Conservation (phyloP, 2,113 vertebrate species). For the Xiphophorus hellerii region DNA sequence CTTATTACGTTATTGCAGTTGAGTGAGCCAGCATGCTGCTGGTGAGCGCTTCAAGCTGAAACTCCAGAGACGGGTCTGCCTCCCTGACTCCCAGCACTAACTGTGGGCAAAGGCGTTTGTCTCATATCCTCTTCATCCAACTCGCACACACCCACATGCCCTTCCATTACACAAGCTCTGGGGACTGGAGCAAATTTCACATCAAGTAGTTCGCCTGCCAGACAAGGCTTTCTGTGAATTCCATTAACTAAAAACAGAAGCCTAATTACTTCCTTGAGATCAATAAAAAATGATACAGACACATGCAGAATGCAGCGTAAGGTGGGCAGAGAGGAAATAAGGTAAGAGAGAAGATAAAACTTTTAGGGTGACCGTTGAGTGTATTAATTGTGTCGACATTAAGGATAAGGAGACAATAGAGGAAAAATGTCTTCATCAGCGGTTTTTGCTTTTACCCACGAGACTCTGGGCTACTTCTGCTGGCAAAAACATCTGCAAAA, state of each 20-base stretch:
- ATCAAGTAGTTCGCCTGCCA: slow-evolving; percentile 34
- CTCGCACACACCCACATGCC: slow-evolving; percentile 25
- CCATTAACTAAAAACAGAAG: slow-evolving; percentile 57
- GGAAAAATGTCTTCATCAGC: slow-evolving; percentile 59
- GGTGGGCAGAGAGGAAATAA: slow-evolving; percentile 34
- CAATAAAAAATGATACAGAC: slow-evolving; percentile 36
- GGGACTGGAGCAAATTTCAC: slow-evolving; percentile 24
- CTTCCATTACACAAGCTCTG: slow-evolving; percentile 40
- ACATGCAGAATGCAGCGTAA: slow-evolving; percentile 23
- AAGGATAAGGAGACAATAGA: slow-evolving; percentile 53
- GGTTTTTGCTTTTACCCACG: slow-evolving; percentile 52
- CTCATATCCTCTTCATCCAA: slow-evolving; percentile 7
- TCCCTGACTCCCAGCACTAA: slow-evolving; percentile 9
- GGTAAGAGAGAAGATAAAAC: slow-evolving; percentile 5
- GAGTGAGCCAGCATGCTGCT: background rate
- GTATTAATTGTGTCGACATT: slow-evolving; percentile 49
- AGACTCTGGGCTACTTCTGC: slow-evolving; percentile 48
- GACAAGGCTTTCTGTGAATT: slow-evolving; percentile 50
- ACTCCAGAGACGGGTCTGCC: slow-evolving; percentile 1
- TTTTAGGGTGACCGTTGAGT: slow-evolving; percentile 17
- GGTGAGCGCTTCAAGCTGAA: background rate
- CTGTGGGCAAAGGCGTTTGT: slow-evolving; percentile 17
- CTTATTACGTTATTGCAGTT: background rate
- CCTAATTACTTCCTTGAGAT: slow-evolving; percentile 56
- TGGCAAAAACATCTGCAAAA: slow-evolving; percentile 68